phyloP scores from a whole-genome alignment of 2,113 vertebrate genomes.

The Rhea pennata region DNA sequence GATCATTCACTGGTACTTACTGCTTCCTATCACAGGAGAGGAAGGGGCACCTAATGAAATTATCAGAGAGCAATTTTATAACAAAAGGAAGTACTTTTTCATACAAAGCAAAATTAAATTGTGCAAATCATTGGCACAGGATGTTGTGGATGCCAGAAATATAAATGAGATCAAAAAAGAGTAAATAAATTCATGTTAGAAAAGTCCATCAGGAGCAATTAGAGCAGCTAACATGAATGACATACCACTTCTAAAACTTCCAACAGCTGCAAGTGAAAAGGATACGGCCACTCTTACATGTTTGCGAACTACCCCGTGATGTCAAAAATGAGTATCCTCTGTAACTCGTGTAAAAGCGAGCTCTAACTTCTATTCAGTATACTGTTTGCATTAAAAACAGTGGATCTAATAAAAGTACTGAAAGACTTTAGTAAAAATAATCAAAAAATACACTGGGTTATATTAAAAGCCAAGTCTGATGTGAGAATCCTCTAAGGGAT shows the following conservation, averaged over 20 bases:
- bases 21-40: slow-evolving; percentile 22
- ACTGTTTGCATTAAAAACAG: background rate
- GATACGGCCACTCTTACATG: background rate
- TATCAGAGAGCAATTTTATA: slow-evolving; percentile 51
- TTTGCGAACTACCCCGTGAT: background rate
- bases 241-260: background rate
- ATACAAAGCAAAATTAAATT: background rate
- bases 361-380: background rate
- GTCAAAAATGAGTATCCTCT: background rate
- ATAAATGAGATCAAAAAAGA: slow-evolving; percentile 10
- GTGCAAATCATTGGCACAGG: background rate
- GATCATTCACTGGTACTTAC: slow-evolving; percentile 10
- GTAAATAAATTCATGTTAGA: background rate
- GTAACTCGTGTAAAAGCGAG: background rate
- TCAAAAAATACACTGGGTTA: background rate
- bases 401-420: background rate
- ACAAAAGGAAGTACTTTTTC: slow-evolving; percentile 56
- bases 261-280: background rate
- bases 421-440: background rate
- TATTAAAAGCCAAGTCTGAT: background rate
- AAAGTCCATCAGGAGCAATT: background rate
- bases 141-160: slow-evolving; percentile 49
- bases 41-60: slow-evolving; percentile 40
- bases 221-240: background rate
- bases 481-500: background rate